phyloP scores from a whole-genome alignment of 1,140 invertebrate genomes.

The Thalassaphorura encarpata region DNA sequence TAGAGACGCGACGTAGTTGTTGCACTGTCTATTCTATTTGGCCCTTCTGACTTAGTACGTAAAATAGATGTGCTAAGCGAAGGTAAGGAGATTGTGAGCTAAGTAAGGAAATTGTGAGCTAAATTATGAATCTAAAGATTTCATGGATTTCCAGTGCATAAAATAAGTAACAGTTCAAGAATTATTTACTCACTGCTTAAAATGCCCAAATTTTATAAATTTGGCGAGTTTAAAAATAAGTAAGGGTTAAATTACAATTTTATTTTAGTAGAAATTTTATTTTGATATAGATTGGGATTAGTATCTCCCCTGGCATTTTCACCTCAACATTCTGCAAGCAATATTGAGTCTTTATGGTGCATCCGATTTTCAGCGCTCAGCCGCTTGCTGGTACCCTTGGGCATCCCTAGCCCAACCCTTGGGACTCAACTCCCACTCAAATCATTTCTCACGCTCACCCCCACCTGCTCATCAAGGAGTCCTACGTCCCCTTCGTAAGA shows the following conservation, averaged over 20 bases:
- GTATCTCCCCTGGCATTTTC: conserved; percentile 31
- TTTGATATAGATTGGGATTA: conserved; percentile 25
- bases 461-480: conserved; percentile 32
- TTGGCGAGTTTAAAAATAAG: neutral
- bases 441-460: conserved; percentile 25
- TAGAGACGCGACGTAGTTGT: too few species aligned
- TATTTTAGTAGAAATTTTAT: neutral
- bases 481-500: conserved; percentile 28
- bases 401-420: conserved; percentile 25
- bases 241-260: neutral
- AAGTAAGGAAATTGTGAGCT: neutral
- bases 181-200: neutral
- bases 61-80: too few species aligned
- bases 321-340: conserved; percentile 31
- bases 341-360: conserved; percentile 32
- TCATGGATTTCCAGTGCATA: neutral
- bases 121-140: neutral
- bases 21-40: too few species aligned
- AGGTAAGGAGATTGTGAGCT: too few species aligned
- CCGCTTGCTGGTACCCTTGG: conserved; percentile 32
- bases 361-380: conserved; percentile 30
- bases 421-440: conserved; percentile 16
- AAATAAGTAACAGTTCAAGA: neutral
- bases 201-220: neutral
- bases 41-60: too few species aligned